Percentiles rank a stretch among this genome's conserved stretches.
Conservation (phyloP, 2,797 vertebrate species). For the Chiloscyllium punctatum region DNA sequence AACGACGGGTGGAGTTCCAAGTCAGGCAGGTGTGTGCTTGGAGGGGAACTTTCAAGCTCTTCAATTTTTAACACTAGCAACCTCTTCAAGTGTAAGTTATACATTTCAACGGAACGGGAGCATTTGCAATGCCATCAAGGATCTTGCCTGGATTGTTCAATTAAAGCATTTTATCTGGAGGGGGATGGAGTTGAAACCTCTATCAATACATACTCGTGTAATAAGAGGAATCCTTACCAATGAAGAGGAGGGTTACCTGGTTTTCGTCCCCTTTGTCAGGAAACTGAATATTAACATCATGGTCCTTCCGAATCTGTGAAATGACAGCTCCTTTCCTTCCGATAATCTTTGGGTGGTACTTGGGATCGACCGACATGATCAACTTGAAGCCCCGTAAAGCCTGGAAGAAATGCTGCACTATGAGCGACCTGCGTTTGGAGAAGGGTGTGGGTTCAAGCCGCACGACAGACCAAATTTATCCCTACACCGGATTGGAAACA, state of each 20-base stretch:
- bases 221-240: background rate
- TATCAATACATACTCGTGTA: background rate
- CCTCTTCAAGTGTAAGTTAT: background rate
- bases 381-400: conserved; percentile 67
- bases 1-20: too few relatives aligned
- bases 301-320: conserved; percentile 68
- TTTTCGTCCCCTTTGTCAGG: conserved; percentile 68
- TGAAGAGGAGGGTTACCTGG: conserved; percentile 50
- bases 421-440: background rate
- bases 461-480: background rate
- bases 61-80: too few relatives aligned
- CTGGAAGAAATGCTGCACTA: conserved; percentile 45
- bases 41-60: too few relatives aligned
- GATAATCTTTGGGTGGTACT: conserved; percentile 72
- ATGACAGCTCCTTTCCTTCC: conserved; percentile 67
- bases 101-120: background rate
- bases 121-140: too few relatives aligned
- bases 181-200: background rate
- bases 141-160: background rate
- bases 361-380: conserved; percentile 63
- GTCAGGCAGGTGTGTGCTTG: too few relatives aligned
- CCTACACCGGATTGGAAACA: too few relatives aligned
- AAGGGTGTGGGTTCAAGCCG: background rate
- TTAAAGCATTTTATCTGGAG: background rate
- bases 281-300: conserved; percentile 70